Evolutionary conservation across 2,113 vertebrate species (phyloP), one percentile per base, ranked within the genome.

Genomic region (Lepus americanus): DNA sequence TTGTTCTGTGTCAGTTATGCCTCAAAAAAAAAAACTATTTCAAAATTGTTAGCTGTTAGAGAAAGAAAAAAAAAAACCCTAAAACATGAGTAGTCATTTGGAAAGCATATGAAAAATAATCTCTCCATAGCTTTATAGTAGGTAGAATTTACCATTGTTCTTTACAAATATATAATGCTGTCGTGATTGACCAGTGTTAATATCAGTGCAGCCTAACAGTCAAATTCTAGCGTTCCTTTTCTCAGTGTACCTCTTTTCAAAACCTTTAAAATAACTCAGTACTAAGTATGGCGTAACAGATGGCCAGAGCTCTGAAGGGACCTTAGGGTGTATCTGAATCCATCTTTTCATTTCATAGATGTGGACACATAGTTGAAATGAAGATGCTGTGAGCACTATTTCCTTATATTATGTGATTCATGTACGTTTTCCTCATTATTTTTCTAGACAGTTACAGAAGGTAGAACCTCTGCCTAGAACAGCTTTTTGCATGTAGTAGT

Each of bases 241-340:
- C 44, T n/a, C 9, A 74, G 12, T 85, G 16, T 22, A 1, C 88
- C 78, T 70, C 78, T 81, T 84, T 90, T 61, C 8, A 90, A 90
- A 20, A 67, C 78, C 82, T 85, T 84, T 44, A 59, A 84, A 80
- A 87, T 9, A 91, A 64, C 79, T 94, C 17, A 74, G 8, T 84
- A 31, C 22, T 86, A 87, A 31, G 23, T 69, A 13, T 23, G 4
- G 7, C 20, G 31, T 49, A 59, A n/a, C n/a, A 66, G 84, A 87
- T 59, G 69, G 66, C 76, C 31, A 33, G 74, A 89, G 6, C 55
- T 67, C 1, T 80, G 44, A 83, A 53, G 17, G 2, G 19, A 53
- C 84, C 33, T 22, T 78, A 61, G 25, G 33, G 11, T 3, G 4
- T 49, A 72, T 27, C 64, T 88, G 53, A 76, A 80, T 49, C 6